These are phyloP conservation scores for Gymnodraco acuticeps DNA, from an alignment of 2,797 vertebrate genomes.

Conservation along the genomic window DNA sequence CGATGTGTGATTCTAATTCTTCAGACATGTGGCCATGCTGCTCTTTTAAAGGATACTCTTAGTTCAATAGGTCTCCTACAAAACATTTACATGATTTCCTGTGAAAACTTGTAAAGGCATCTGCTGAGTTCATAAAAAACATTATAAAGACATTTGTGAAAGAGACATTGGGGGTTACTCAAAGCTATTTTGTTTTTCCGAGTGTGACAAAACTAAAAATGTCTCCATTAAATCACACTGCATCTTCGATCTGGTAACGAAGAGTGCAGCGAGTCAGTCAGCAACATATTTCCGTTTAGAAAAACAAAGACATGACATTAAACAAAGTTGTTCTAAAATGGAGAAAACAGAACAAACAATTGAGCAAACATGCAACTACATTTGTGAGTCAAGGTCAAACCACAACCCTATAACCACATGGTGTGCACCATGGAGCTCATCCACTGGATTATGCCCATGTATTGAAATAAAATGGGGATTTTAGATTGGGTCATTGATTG, in stretches of 20 bases:
- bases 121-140: neutral
- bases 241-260: slow-evolving; percentile 47
- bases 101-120: neutral
- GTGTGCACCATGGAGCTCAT: neutral
- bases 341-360: slow-evolving; percentile 19
- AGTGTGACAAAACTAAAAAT: neutral
- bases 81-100: neutral
- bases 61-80: neutral
- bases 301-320: slow-evolving; percentile 46
- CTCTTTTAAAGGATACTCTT: neutral
- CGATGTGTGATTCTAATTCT: slow-evolving; percentile 3
- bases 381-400: slow-evolving; percentile 39
- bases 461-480: too few relatives aligned
- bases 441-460: neutral
- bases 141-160: neutral
- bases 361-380: slow-evolving; percentile 31
- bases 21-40: slow-evolving; percentile 7
- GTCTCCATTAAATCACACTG: slow-evolving; percentile 19
- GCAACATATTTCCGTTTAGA: slow-evolving; percentile 27
- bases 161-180: neutral
- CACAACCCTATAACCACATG: slow-evolving; percentile 21
- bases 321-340: neutral
- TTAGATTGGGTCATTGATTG: too few relatives aligned
- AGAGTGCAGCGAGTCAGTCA: slow-evolving; percentile 37
- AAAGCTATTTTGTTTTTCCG: neutral